Evolutionary conservation across 2,113 vertebrate genomes (phyloP).

Genomic region (Lepisosteus osseus): DNA sequence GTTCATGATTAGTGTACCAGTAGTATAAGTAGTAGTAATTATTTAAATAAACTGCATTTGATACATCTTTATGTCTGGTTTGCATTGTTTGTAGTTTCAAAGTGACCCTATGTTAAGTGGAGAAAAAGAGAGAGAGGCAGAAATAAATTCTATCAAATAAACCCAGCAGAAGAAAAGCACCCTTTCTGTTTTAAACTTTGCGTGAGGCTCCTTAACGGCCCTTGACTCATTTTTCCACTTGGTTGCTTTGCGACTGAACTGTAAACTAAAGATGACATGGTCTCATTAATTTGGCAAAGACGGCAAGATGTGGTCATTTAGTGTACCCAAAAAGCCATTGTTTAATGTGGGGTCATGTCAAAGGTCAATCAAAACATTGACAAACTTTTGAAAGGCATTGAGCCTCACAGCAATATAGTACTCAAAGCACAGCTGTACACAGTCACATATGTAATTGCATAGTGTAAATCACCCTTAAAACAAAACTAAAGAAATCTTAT

Average conservation of each 20-base stretch:
- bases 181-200: slow-evolving; percentile 55
- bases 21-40: too few species aligned
- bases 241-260: slow-evolving; percentile 70
- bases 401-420: slow-evolving; percentile 43
- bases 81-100: too few species aligned
- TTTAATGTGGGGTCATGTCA: slow-evolving; percentile 74
- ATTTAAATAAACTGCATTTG: too few species aligned
- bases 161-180: slow-evolving; percentile 42
- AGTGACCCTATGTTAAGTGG: neutral
- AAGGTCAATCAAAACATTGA: slow-evolving; percentile 70
- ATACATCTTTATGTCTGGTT: too few species aligned
- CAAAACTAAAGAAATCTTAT: too few species aligned
- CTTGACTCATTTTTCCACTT: slow-evolving; percentile 76
- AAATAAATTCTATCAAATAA: slow-evolving; percentile 5
- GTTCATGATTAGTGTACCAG: too few species aligned
- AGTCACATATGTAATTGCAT: slow-evolving; percentile 11
- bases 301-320: slow-evolving; percentile 71
- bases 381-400: slow-evolving; percentile 56
- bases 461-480: slow-evolving; percentile 1
- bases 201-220: slow-evolving; percentile 57
- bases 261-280: slow-evolving; percentile 81
- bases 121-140: neutral
- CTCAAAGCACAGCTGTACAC: slow-evolving; percentile 18
- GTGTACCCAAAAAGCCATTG: slow-evolving; percentile 75
- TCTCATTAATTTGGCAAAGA: slow-evolving; percentile 83